These are phyloP conservation scores for Drosophila koepferae DNA, from an alignment of 2,888 invertebrate species.

Conservation along the genomic window DNA sequence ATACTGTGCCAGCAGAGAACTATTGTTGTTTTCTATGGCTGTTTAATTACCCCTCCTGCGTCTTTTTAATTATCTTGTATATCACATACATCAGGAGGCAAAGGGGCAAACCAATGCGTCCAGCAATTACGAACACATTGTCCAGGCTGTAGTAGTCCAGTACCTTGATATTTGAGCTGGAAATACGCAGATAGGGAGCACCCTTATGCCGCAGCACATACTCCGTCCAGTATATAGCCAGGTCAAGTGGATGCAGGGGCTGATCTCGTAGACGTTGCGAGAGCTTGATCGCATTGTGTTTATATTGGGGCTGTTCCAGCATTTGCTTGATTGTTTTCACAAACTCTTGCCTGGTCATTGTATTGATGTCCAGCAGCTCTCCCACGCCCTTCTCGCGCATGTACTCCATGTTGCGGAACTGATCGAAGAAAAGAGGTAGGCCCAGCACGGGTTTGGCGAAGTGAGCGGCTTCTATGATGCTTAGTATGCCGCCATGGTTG, in stretches of 20 bases:
- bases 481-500: conserved; percentile 85
- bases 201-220: conserved; percentile 82
- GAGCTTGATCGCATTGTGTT: conserved; percentile 36
- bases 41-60: not conserved
- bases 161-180: conserved; percentile 73
- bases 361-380: conserved; percentile 75
- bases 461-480: conserved; percentile 85
- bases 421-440: conserved; percentile 86
- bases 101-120: conserved; percentile 25
- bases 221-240: conserved; percentile 83
- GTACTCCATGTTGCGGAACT: conserved; percentile 85
- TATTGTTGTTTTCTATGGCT: not conserved
- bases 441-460: conserved; percentile 85
- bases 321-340: conserved; percentile 55
- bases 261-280: conserved; percentile 80
- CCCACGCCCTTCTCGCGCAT: conserved; percentile 74
- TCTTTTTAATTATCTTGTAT: conserved; percentile 8
- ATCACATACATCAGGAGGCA: conserved; percentile 32
- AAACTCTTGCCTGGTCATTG: conserved; percentile 79
- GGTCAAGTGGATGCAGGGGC: conserved; percentile 76
- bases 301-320: conserved; percentile 57
- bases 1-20: not conserved
- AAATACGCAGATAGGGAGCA: conserved; percentile 79
- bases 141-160: conserved; percentile 77
- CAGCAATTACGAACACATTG: conserved; percentile 57